Percentiles rank a stretch among this genome's conserved stretches.
Evolutionary conservation across 2,113 vertebrate genomes (phyloP).

Genomic region (Vicugna pacos): DNA sequence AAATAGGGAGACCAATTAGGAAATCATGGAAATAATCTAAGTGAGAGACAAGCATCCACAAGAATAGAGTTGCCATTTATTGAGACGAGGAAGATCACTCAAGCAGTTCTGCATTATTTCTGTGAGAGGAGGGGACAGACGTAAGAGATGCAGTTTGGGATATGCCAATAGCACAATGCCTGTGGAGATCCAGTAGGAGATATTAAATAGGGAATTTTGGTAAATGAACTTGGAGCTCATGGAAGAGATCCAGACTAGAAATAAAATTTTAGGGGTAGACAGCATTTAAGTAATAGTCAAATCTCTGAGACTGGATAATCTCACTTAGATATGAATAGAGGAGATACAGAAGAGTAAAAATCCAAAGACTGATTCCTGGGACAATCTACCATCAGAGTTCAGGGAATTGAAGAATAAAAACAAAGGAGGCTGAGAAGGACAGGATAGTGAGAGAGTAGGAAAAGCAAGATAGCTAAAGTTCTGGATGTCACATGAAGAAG

Average conservation of each 20-base stretch:
- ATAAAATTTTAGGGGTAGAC: background rate
- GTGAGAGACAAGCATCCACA: background rate
- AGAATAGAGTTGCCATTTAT: background rate
- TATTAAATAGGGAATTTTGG: background rate
- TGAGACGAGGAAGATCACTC: background rate
- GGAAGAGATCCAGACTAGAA: background rate
- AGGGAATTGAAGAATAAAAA: background rate
- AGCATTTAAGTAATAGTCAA: background rate
- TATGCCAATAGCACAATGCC: no score
- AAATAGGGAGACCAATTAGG: background rate
- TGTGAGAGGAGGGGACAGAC: background rate
- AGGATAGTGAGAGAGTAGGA: background rate
- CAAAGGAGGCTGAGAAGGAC: background rate
- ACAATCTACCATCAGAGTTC: background rate
- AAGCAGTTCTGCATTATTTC: background rate
- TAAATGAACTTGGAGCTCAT: background rate
- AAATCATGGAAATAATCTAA: background rate
- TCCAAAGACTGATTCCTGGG: background rate
- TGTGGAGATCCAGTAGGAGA: background rate
- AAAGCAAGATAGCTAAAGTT: background rate
- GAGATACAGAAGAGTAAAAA: background rate
- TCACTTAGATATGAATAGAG: background rate
- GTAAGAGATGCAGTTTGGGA: background rate
- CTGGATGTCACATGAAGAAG: background rate
- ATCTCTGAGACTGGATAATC: background rate